Percentiles rank a stretch among this genome's conserved stretches.
These are phyloP conservation scores for Trachythela sp. DNA, from an alignment of 64 coral and sea anemone genomes.

Conservation along the genomic window DNA sequence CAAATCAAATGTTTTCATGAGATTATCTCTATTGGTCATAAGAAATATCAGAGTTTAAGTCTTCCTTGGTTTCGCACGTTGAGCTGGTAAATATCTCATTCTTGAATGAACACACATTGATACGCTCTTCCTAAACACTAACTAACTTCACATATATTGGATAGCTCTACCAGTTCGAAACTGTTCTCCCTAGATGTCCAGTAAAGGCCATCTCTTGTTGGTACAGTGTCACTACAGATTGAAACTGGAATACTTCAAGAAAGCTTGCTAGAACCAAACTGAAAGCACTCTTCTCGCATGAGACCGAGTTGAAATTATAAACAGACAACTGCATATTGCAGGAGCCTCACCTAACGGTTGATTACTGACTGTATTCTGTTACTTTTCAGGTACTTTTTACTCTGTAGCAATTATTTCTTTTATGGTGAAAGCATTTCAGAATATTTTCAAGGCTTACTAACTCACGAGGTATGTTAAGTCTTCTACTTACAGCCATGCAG, in stretches of 20 bases:
- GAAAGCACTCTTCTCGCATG: too few relatives aligned
- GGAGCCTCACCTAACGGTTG: too few relatives aligned
- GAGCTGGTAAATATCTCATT: slow-evolving; percentile 62
- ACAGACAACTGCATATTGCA: too few relatives aligned
- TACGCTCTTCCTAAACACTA: too few relatives aligned
- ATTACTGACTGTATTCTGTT: background rate
- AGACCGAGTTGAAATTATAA: too few relatives aligned
- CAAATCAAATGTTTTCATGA: slow-evolving; percentile 98
- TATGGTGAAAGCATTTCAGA: slow-evolving; percentile 97
- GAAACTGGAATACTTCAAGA: background rate
- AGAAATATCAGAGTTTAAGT: slow-evolving; percentile 87
- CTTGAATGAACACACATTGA: too few relatives aligned
- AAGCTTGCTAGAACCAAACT: too few relatives aligned
- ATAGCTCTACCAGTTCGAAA: background rate
- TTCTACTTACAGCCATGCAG: background rate
- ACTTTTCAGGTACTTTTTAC: slow-evolving; percentile 76
- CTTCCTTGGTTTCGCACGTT: slow-evolving; percentile 91
- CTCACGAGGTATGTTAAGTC: slow-evolving; percentile 27
- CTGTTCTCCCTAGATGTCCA: background rate
- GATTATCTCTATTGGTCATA: slow-evolving; percentile 90
- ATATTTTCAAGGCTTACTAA: slow-evolving; percentile 64
- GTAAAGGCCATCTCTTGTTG: background rate
- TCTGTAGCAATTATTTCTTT: slow-evolving; percentile 93
- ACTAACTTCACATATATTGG: too few relatives aligned
- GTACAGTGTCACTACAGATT: background rate